Evolutionary conservation across 2,888 invertebrate genomes (phyloP).

Genomic region (Limnephilus lunatus): DNA sequence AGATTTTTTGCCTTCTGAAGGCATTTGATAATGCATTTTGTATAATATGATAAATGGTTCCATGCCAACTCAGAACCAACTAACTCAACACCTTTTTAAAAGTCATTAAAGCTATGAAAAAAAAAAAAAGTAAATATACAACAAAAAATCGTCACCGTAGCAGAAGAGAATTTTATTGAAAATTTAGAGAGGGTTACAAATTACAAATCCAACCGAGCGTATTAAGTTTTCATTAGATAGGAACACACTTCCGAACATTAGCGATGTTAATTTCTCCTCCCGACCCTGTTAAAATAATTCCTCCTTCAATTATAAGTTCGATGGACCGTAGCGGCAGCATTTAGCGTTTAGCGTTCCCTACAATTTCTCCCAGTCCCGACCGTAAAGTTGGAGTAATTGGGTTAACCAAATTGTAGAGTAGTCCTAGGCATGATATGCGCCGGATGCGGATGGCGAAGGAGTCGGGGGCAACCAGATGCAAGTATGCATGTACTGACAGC

Average conservation of each 20-base stretch:
- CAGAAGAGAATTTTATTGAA: no score
- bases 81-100: no score
- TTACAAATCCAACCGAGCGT: no score
- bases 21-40: no score
- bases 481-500: conserved; percentile 18
- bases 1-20: no score
- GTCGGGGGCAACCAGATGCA: conserved; percentile 15
- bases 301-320: conserved; percentile 48
- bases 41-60: no score
- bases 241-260: not conserved
- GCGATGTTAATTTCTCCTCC: conserved; percentile 22
- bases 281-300: conserved; percentile 47
- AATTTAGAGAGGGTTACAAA: no score
- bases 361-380: conserved; percentile 61
- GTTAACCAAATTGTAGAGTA: conserved; percentile 60
- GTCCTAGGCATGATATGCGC: conserved; percentile 41
- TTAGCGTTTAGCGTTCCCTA: conserved; percentile 59
- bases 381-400: conserved; percentile 64
- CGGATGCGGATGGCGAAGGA: conserved; percentile 18
- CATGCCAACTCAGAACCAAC: no score
- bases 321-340: conserved; percentile 50
- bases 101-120: no score
- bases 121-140: no score
- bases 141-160: no score
- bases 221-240: not conserved